A percentile compares a stretch with the other conserved stretches of the same genome.
Conservation (phyloP, 2,888 invertebrate species). For the Linnaemya tessellans region DNA sequence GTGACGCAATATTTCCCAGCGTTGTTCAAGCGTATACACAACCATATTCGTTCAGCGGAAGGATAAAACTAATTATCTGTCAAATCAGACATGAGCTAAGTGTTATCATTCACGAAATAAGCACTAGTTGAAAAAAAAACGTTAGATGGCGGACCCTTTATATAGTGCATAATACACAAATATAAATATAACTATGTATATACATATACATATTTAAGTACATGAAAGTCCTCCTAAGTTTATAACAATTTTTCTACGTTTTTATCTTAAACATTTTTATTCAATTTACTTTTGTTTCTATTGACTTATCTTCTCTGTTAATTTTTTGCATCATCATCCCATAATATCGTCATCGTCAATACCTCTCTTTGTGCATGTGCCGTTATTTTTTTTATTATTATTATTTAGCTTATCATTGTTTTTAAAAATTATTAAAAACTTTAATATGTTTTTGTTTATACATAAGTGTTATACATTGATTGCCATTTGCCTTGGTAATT, state of each 20-base stretch:
- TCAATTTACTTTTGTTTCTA: constrained; percentile 57
- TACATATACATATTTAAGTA: neutral
- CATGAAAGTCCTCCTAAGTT: constrained; percentile 32
- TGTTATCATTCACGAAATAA: too few species aligned
- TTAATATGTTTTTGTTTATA: constrained; percentile 4
- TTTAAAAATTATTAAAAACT: neutral
- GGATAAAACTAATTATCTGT: too few species aligned
- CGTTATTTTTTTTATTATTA: neutral
- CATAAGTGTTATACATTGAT: neutral
- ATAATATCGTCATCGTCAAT: constrained; percentile 1
- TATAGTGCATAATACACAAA: neutral
- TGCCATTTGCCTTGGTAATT: too few species aligned
- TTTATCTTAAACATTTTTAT: constrained; percentile 36
- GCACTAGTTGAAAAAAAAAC: too few species aligned
- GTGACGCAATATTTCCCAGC: too few species aligned
- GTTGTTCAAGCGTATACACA: too few species aligned
- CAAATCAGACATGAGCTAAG: too few species aligned
- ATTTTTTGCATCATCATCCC: neutral
- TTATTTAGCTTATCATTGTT: neutral
- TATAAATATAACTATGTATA: neutral
- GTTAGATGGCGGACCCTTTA: too few species aligned
- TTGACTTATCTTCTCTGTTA: constrained; percentile 24
- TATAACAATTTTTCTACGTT: constrained; percentile 15
- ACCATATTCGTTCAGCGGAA: too few species aligned
- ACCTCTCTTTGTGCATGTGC: neutral